These are phyloP conservation scores for Microctenopoma steveboyesi DNA, from an alignment of 2,797 vertebrate genomes.

Conservation along the genomic window DNA sequence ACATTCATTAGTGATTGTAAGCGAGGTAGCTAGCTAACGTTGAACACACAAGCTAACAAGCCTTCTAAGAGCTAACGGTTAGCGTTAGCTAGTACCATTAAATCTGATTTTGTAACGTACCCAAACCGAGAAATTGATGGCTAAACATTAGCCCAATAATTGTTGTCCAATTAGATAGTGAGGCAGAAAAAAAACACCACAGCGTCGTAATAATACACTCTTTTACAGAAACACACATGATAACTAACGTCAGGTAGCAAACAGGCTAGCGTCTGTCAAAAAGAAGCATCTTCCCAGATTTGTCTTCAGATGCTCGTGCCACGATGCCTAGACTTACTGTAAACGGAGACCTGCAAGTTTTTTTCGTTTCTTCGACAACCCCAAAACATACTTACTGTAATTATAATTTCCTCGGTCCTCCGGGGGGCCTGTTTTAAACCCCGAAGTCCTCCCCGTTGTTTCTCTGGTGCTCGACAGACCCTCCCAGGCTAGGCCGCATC, in stretches of 20 bases:
- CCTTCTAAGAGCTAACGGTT: constrained; percentile 52
- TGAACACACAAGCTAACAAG: constrained; percentile 47
- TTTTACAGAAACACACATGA: constrained; percentile 16
- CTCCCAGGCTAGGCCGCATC: constrained; percentile 83
- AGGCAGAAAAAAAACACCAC: not conserved
- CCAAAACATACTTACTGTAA: constrained; percentile 69
- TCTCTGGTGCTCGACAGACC: constrained; percentile 76
- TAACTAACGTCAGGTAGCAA: constrained; percentile 38
- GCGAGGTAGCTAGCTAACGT: constrained; percentile 16
- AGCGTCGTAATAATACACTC: not conserved
- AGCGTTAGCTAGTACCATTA: constrained; percentile 31
- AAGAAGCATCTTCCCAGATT: constrained; percentile 64
- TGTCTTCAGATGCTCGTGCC: constrained; percentile 53
- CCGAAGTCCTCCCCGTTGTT: constrained; percentile 71
- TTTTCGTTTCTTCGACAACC: constrained; percentile 1
- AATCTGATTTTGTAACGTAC: constrained; percentile 24
- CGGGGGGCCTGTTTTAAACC: constrained; percentile 58
- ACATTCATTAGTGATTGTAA: constrained; percentile 17
- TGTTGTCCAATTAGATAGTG: accelerated
- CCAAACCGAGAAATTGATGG: not conserved
- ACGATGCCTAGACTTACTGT: constrained; percentile 23
- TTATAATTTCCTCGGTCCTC: constrained; percentile 54
- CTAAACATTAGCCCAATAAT: accelerated
- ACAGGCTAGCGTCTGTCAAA: constrained; percentile 66
- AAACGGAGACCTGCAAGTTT: not conserved